phyloP scores from a whole-genome alignment of 2,797 vertebrate genomes.

The Danio albolineatus region DNA sequence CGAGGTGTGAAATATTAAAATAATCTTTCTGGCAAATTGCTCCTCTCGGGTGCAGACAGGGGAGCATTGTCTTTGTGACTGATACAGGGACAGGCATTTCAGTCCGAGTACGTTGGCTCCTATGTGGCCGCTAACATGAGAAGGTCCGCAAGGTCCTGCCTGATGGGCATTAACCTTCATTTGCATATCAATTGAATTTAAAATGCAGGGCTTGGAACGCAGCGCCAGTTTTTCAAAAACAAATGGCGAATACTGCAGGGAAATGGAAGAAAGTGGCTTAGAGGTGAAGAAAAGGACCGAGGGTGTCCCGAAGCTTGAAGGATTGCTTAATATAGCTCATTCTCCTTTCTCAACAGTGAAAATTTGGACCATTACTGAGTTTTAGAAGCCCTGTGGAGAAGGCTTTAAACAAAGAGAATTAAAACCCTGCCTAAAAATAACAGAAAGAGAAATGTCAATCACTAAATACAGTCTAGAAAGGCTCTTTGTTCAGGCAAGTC shows the following conservation, averaged over 20 bases:
- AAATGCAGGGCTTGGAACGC: constrained; percentile 33
- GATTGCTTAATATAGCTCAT: constrained; percentile 47
- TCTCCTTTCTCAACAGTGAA: neutral
- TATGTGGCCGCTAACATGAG: constrained; percentile 17
- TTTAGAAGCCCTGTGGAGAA: constrained; percentile 36
- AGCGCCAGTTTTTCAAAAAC: constrained; percentile 5
- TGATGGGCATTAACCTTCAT: constrained; percentile 49
- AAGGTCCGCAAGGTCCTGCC: constrained; percentile 24
- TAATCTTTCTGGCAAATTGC: constrained; percentile 53
- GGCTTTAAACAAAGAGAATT: constrained; percentile 13
- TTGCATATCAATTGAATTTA: constrained; percentile 48
- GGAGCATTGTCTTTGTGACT: constrained; percentile 41
- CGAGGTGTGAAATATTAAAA: constrained; percentile 57
- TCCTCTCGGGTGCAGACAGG: constrained; percentile 34
- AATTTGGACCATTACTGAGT: constrained; percentile 37
- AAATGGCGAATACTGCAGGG: constrained; percentile 31
- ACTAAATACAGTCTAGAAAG: no score
- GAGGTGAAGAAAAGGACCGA: constrained; percentile 25
- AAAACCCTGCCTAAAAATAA: constrained; percentile 17
- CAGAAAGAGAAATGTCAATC: neutral
- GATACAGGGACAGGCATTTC: constrained; percentile 36
- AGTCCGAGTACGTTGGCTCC: constrained; percentile 4
- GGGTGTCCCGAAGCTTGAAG: constrained; percentile 39
- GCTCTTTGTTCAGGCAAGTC: neutral
- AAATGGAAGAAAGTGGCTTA: constrained; percentile 37